These are phyloP conservation scores for Girardinus metallicus DNA, from an alignment of 2,797 vertebrate genomes.

Conservation along the genomic window DNA sequence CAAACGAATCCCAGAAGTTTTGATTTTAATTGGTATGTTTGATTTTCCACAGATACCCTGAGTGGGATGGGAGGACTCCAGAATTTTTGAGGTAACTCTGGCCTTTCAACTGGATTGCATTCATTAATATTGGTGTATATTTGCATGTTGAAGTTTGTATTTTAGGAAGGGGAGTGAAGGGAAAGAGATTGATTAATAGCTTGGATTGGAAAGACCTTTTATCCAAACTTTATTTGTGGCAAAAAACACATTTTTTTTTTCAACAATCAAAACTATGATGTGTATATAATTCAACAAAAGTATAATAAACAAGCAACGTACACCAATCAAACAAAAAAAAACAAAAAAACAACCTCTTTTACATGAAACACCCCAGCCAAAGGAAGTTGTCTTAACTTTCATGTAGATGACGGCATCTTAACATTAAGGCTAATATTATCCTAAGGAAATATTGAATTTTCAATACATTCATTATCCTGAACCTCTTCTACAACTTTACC, in stretches of 20 bases:
- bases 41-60: constrained; percentile 83
- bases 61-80: constrained; percentile 88
- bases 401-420: too few species aligned
- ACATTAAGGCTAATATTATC: too few species aligned
- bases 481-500: not conserved
- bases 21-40: not conserved
- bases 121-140: not conserved
- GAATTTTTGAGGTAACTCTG: constrained; percentile 74
- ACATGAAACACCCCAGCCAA: too few species aligned
- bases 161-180: not conserved
- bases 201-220: too few species aligned
- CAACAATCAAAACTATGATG: too few species aligned
- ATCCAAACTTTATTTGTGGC: not conserved
- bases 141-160: not conserved
- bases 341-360: too few species aligned
- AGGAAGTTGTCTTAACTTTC: too few species aligned
- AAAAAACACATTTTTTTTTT: too few species aligned
- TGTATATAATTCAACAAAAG: too few species aligned
- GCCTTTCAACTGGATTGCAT: not conserved
- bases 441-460: too few species aligned
- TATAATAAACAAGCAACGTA: too few species aligned
- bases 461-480: not conserved
- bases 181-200: not conserved
- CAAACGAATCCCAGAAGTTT: not conserved
- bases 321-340: too few species aligned